Conservation (phyloP, 2,113 vertebrate species). For the Glaucidium brasilianum region DNA sequence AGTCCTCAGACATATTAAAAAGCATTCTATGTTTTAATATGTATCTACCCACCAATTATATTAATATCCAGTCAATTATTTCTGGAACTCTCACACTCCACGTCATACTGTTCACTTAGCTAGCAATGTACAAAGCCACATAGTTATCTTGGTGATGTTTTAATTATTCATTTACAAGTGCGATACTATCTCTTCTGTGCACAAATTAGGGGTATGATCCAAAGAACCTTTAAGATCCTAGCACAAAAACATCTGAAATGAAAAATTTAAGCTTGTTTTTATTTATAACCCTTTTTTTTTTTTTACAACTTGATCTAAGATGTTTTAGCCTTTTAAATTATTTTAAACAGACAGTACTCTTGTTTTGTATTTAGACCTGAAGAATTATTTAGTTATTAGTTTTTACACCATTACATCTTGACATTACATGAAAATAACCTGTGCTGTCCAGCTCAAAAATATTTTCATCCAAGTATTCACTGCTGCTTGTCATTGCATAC, state of each 20-base stretch:
- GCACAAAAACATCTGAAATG: neutral
- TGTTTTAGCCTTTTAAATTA: neutral
- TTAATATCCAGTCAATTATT: neutral
- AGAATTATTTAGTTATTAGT: neutral
- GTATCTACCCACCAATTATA: neutral
- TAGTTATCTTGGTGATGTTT: constrained; percentile 42
- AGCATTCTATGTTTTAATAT: neutral
- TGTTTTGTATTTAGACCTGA: neutral
- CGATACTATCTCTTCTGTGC: constrained; percentile 53
- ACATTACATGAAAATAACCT: neutral
- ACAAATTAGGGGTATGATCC: constrained; percentile 8
- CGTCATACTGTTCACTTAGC: neutral
- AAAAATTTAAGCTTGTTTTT: neutral
- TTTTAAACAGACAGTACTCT: neutral
- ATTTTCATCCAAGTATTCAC: neutral
- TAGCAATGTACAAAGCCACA: constrained; percentile 27
- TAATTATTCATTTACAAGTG: constrained; percentile 76
- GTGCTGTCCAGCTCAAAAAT: neutral
- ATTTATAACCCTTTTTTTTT: neutral
- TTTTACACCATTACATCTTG: neutral
- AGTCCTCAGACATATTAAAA: neutral
- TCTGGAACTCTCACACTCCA: neutral
- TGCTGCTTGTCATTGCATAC: neutral
- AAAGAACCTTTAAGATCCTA: neutral
- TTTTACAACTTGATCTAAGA: neutral